Conservation (phyloP, 2,888 invertebrate species). For the Chloroclystis v-ata region DNA sequence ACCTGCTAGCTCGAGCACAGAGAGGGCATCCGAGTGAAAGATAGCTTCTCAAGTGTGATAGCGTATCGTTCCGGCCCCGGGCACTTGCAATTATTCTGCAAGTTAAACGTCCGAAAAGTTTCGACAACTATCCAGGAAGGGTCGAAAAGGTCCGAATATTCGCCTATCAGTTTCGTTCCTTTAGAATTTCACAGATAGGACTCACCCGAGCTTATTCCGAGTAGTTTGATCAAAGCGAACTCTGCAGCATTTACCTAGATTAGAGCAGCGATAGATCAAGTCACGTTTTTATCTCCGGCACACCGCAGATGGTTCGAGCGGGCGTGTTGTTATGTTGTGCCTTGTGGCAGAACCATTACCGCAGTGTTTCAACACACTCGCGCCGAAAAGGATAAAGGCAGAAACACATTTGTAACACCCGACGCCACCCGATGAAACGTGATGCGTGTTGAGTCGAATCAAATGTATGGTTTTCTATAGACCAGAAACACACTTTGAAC, state of each 20-base stretch:
- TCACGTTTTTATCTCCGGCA: slow-evolving; percentile 43
- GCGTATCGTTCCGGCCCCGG: slow-evolving; percentile 25
- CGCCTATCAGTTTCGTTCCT: slow-evolving; percentile 6
- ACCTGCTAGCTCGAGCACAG: no score
- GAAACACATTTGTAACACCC: no score
- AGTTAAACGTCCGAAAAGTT: slow-evolving; percentile 3
- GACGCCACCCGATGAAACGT: no score
- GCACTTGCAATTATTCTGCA: slow-evolving; percentile 6
- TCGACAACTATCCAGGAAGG: slow-evolving; percentile 8
- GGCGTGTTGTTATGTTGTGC: slow-evolving; percentile 26
- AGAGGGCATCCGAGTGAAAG: slow-evolving; percentile 30
- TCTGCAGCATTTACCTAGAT: slow-evolving; percentile 30
- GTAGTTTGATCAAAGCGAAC: slow-evolving; percentile 13
- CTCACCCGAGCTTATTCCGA: background rate
- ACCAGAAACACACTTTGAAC: no score
- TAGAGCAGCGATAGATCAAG: slow-evolving; percentile 39
- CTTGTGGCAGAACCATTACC: slow-evolving; percentile 24
- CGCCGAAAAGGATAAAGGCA: slow-evolving; percentile 4
- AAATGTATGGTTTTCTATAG: no score
- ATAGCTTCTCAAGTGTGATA: slow-evolving; percentile 34
- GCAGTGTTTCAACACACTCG: slow-evolving; percentile 11
- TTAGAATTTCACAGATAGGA: slow-evolving; percentile 5
- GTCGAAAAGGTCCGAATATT: slow-evolving; percentile 6
- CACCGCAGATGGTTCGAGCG: slow-evolving; percentile 23
- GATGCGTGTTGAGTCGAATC: no score